phyloP scores from a whole-genome alignment of 2,888 invertebrate genomes.

The Ptychoptera albimana region DNA sequence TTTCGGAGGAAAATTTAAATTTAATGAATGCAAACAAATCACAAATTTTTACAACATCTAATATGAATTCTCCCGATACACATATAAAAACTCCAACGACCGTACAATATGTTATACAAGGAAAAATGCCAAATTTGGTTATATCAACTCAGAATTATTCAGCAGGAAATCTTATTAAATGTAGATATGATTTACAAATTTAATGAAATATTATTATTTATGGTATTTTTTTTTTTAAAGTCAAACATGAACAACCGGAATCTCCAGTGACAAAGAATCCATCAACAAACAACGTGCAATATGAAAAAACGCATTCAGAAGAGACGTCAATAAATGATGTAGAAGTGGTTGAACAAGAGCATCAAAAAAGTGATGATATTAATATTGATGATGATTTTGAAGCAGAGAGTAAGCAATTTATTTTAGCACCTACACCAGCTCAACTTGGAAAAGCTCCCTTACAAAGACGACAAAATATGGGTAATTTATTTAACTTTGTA shows the following conservation, averaged over 20 bases:
- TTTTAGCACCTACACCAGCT: conserved; percentile 85
- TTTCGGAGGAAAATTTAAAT: conserved; percentile 11
- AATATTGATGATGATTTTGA: conserved; percentile 12
- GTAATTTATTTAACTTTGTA: conserved; percentile 29
- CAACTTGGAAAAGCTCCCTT: conserved; percentile 80
- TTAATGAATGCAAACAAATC: conserved; percentile 9
- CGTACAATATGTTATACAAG: conserved; percentile 19
- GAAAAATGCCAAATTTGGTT: conserved; percentile 5
- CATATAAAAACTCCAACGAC: conserved; percentile 12
- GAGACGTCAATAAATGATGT: neutral
- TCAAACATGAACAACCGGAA: conserved; percentile 15
- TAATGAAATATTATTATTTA: neutral
- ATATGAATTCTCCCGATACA: conserved; percentile 2
- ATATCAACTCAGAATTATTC: conserved; percentile 5
- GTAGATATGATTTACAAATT: neutral
- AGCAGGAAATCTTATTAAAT: too few species aligned
- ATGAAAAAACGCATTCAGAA: conserved; percentile 3
- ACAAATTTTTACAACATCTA: conserved; percentile 7
- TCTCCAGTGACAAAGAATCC: conserved; percentile 26
- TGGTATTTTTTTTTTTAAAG: neutral
- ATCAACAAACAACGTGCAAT: conserved; percentile 17
- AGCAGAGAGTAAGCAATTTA: conserved; percentile 37
- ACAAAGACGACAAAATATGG: conserved; percentile 73
- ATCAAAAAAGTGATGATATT: conserved; percentile 1
- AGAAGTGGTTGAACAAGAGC: too few species aligned